Evolutionary conservation across 2,888 invertebrate genomes (phyloP), one percentile per base, ranked within the genome.

Genomic region (Chrysolina haemoptera): DNA sequence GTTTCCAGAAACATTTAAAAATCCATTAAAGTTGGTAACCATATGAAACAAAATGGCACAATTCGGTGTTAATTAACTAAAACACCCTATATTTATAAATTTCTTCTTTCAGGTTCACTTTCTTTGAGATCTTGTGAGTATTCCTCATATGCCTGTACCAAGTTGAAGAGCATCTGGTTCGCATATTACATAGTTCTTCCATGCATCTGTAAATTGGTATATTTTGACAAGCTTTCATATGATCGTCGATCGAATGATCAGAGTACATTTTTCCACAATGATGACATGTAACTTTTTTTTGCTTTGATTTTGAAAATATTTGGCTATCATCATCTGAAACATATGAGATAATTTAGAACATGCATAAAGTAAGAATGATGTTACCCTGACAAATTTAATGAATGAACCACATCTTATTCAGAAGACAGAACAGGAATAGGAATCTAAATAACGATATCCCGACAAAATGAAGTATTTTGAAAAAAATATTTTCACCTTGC

Each of bases 91-190:
- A 59, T 10, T 59, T 59, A 8, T 59, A 12, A 2, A 59, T 59
- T 59, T 59, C 59, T n/a, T 59, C 1, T n/a, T 35, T 59, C 27
- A 59, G n/a, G n/a, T 59, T 35, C 27, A 59, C n/a, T 35, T 59
- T 59, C 16, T n/a, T 35, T 27, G 59, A 59, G 6, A 59, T 35
- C 8, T 35, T 59, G 10, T 59, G 59, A 8, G 59, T 59, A 8
- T 59, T 59, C 27, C 35, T 59, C 59, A 59, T 59, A 35, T 59
- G 59, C 22, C 27, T 59, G 27, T 59, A 59, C 59, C 59, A 59
- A n/a, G 22, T 59, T 27, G 59, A 59, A 6, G 59, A 59, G n/a
- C 59, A 27, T 59, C 59, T 27, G 10, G 59, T 27, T 4, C 59
- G 59, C 14, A 59, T 27, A 14, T 12, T 14, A 59, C 59, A 59